Evolutionary conservation across 1,140 invertebrate genomes (phyloP).

Genomic region (Sitodiplosis mosellana): DNA sequence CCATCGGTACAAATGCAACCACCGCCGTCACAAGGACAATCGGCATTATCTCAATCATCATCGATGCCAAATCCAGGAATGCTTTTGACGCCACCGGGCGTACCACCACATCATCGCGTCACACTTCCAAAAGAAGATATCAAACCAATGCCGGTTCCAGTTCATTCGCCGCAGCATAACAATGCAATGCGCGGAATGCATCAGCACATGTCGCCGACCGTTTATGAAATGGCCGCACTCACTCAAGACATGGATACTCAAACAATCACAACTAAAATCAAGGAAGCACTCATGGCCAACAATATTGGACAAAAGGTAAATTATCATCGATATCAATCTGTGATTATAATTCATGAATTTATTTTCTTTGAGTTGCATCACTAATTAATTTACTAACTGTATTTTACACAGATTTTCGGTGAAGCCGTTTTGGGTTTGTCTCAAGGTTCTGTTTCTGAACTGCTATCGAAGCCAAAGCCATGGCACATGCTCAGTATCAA

Average conservation of each 20-base stretch:
- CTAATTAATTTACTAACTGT: slow-evolving; percentile 10
- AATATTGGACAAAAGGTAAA: slow-evolving; percentile 83
- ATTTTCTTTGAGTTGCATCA: not conserved
- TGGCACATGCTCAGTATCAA: slow-evolving; percentile 99
- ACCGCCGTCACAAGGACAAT: slow-evolving; percentile 33
- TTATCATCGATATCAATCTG: too few relatives aligned
- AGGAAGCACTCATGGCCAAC: slow-evolving; percentile 87
- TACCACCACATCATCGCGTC: slow-evolving; percentile 42
- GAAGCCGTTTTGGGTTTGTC: slow-evolving; percentile 90
- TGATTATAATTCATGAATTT: too few relatives aligned
- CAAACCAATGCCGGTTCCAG: slow-evolving; percentile 27
- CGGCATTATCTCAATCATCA: slow-evolving; percentile 33
- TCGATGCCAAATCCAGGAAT: slow-evolving; percentile 28
- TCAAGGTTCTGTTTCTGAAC: slow-evolving; percentile 91
- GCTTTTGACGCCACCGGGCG: slow-evolving; percentile 39
- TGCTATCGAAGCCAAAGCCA: slow-evolving; percentile 93
- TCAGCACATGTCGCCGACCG: slow-evolving; percentile 65
- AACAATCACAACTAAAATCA: slow-evolving; percentile 90
- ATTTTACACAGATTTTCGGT: slow-evolving; percentile 61
- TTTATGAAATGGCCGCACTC: slow-evolving; percentile 91
- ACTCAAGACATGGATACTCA: slow-evolving; percentile 94
- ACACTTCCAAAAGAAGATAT: slow-evolving; percentile 34
- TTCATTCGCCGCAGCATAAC: slow-evolving; percentile 27
- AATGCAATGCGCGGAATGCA: slow-evolving; percentile 48
- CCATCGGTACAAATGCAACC: slow-evolving; percentile 29